Conservation (phyloP, 1,140 invertebrate genomes). For the Pomacea maculata region DNA sequence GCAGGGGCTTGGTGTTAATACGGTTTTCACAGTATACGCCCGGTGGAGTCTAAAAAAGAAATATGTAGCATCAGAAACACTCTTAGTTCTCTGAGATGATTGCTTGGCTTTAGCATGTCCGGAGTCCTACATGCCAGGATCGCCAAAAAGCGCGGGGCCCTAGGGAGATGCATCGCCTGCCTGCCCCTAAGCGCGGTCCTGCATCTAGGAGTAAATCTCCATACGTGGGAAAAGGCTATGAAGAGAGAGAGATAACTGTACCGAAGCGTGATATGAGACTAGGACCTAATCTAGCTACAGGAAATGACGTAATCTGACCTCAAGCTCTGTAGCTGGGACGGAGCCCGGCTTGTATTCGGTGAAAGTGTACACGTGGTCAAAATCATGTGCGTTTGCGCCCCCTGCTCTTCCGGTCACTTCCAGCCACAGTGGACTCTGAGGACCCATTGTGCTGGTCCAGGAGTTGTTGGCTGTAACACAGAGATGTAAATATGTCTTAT, state of each 20-base stretch:
- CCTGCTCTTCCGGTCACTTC: neutral
- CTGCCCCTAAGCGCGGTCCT: neutral
- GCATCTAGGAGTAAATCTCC: neutral
- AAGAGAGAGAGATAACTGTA: no score
- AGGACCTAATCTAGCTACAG: neutral
- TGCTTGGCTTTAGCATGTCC: no score
- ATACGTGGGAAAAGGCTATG: neutral
- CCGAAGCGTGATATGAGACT: neutral
- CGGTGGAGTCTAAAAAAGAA: constrained; percentile 10
- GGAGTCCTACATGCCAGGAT: no score
- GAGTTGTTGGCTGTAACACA: neutral
- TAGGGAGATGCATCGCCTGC: no score
- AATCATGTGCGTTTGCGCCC: neutral
- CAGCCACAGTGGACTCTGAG: neutral
- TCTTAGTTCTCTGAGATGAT: no score
- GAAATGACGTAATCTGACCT: neutral
- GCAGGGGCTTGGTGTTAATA: constrained; percentile 11
- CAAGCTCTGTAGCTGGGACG: neutral
- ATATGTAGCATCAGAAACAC: no score
- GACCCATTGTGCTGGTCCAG: neutral
- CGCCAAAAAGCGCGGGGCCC: no score
- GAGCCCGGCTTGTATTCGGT: constrained; percentile 1
- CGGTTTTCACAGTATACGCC: constrained; percentile 2
- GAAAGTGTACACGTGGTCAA: constrained; percentile 4
- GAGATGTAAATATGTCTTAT: no score